Conservation (phyloP, 92 coral and sea anemone species). For the Phenganax stokvisi region DNA sequence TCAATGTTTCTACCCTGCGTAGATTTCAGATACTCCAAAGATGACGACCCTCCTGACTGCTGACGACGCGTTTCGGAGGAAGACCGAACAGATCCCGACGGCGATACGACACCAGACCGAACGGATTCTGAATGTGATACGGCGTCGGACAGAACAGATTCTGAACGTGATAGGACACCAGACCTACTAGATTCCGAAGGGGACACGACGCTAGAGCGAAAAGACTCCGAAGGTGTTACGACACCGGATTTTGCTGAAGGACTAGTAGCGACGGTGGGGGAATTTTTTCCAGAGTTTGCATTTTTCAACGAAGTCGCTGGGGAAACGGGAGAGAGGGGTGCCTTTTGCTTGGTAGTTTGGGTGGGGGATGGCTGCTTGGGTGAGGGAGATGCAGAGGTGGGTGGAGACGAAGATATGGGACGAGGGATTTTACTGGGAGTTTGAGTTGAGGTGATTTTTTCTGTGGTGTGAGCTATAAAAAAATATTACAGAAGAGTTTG, state of each 20-base stretch:
- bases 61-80: slow-evolving; percentile 17
- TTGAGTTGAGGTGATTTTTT: slow-evolving; percentile 1
- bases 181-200: no score
- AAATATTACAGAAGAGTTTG: background rate
- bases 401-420: slow-evolving; percentile 19
- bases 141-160: no score
- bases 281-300: slow-evolving; percentile 15
- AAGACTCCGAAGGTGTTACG: slow-evolving; percentile 33
- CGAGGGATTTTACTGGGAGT: background rate
- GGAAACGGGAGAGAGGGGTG: slow-evolving; percentile 24
- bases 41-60: slow-evolving; percentile 15
- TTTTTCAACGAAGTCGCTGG: slow-evolving; percentile 4
- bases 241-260: slow-evolving; percentile 28
- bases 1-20: background rate
- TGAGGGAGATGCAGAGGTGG: background rate
- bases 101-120: background rate
- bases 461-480: slow-evolving; percentile 6
- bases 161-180: no score
- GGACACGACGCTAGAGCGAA: slow-evolving; percentile 9
- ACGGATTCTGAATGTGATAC: no score
- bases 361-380: slow-evolving; percentile 2
- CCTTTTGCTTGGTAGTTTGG: background rate
- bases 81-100: slow-evolving; percentile 32
- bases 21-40: slow-evolving; percentile 27
- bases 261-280: slow-evolving; percentile 21